Evolutionary conservation across 1,140 invertebrate genomes (phyloP), one percentile per base, ranked within the genome.

Genomic region (Vanessa tameamea): DNA sequence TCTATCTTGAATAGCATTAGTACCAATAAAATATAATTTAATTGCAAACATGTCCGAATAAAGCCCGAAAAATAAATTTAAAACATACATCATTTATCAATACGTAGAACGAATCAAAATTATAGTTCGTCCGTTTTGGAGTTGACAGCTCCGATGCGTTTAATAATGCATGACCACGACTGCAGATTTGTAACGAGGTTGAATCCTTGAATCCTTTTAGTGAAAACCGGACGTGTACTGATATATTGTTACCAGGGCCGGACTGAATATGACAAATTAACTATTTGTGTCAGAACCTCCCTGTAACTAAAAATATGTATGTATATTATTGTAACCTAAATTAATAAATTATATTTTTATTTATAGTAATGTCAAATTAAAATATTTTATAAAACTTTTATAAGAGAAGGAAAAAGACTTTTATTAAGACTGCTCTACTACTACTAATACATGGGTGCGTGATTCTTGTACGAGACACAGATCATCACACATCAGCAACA

Each of bases 101-200:
- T 67, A 67, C 51, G 66, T 23, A 20, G 66, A 57, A 68, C 55
- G 31, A 43, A 43, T 68, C 53, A 55, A 68, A 68, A 57, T 48
- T 31, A 64, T 61, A 61, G 67, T 59, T 20, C 13, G 47, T 69
- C 47, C 68, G 31, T 69, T 69, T 69, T 16, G 67, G 55, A 51
- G 43, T 23, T 37, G 68, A 69, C 68, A 69, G 20, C 51, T 61
- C 43, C 43, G 68, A 69, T 69, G 67, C 47, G 47, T 61, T 69
- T 16, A 69, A 69, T 69, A 61, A 69, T 69, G 43, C 57, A 69
- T 69, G 68, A 57, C 43, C 68, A 69, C 68, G 68, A 69, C 37
- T 61, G 13, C 51, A 69, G 68, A 61, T 69, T 69, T 61, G 68
- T 69, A 69, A 69, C 68, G 68, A 69, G 68, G 68, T 69, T 69